Conservation (phyloP, 2,797 vertebrate genomes). For the Sciaenops ocellatus region DNA sequence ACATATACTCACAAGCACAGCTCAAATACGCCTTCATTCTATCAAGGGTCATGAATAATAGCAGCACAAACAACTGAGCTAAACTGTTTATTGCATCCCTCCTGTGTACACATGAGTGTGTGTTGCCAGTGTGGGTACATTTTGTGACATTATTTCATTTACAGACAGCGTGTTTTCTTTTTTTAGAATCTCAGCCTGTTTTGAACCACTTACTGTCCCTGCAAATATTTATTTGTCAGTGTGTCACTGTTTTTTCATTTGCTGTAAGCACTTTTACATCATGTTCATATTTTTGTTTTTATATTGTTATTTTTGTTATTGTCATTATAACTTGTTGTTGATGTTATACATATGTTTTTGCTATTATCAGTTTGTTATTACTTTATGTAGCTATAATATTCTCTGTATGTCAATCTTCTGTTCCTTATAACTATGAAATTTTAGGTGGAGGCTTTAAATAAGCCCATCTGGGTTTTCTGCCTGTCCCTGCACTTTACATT, state of each 20-base stretch:
- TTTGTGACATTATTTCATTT: conserved; percentile 25
- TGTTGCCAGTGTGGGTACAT: neutral
- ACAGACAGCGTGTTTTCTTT: conserved; percentile 3
- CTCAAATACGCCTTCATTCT: conserved; percentile 15
- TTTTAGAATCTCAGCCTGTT: neutral
- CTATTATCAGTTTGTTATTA: no score
- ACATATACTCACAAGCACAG: conserved; percentile 21
- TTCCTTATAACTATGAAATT: no score
- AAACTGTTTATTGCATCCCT: conserved; percentile 18
- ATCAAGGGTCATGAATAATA: conserved; percentile 40
- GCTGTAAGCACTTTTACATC: no score
- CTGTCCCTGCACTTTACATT: no score
- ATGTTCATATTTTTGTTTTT: no score
- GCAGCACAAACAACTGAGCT: conserved; percentile 40
- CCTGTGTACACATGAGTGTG: neutral
- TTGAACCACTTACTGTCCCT: neutral
- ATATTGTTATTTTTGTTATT: no score
- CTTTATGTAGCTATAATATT: no score
- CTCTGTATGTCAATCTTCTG: no score
- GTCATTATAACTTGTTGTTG: no score
- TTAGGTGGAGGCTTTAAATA: no score
- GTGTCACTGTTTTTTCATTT: conserved; percentile 43
- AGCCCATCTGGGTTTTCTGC: no score
- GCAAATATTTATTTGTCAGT: conserved; percentile 22
- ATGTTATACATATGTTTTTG: no score